A percentile compares a stretch with the other conserved stretches of the same genome.
Conservation (phyloP, 2,113 vertebrate species). For the Bufo gargarizans region DNA sequence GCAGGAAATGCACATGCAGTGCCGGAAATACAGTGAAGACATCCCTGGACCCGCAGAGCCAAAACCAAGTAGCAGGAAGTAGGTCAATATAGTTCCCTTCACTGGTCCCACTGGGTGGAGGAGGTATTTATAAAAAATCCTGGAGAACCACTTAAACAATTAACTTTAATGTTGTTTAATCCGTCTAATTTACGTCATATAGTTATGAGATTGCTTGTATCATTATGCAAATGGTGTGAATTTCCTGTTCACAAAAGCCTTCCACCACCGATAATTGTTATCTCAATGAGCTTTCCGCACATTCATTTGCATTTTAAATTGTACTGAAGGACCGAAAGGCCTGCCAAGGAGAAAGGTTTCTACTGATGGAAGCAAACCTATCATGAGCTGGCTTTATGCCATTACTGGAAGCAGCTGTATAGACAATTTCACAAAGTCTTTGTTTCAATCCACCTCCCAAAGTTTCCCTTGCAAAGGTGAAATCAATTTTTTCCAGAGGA, state of each 20-base stretch:
- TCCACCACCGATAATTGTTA: slow-evolving; percentile 5
- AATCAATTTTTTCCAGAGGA: background rate
- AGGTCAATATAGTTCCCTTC: no score
- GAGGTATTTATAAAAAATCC: no score
- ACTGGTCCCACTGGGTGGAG: no score
- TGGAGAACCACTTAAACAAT: no score
- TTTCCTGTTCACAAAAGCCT: background rate
- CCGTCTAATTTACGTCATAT: background rate
- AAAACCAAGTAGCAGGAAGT: no score
- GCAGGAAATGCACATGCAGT: no score
- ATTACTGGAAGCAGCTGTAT: background rate
- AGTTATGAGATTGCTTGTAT: background rate
- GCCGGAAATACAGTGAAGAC: no score
- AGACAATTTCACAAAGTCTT: background rate
- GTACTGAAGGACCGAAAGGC: background rate
- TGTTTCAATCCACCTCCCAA: background rate
- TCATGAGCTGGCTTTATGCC: background rate
- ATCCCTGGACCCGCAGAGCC: no score
- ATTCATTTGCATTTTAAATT: slow-evolving; percentile 17
- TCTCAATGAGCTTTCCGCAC: slow-evolving; percentile 16
- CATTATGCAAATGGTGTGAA: background rate
- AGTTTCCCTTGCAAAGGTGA: background rate
- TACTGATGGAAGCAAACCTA: background rate
- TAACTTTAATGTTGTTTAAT: background rate
- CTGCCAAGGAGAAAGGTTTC: slow-evolving; percentile 22